Conservation (phyloP, 2,888 invertebrate species). For the Heliothis peltigera region DNA sequence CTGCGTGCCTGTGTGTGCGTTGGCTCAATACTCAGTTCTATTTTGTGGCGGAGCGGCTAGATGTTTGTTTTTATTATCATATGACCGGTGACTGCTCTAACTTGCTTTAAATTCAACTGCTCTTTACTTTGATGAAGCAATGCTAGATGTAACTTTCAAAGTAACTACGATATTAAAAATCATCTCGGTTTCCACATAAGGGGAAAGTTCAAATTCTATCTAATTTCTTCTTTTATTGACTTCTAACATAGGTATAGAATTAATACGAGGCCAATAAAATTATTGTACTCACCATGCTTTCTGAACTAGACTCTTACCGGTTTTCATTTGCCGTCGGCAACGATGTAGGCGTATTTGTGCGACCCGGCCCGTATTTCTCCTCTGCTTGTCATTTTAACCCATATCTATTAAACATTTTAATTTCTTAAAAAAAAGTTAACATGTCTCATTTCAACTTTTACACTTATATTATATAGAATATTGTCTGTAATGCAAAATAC, state of each 20-base stretch:
- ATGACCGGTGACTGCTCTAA: slow-evolving; percentile 82
- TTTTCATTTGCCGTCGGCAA: slow-evolving; percentile 64
- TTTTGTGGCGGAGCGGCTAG: slow-evolving; percentile 86
- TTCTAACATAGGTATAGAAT: not conserved
- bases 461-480: no score
- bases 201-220: slow-evolving; percentile 1
- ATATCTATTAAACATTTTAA: slow-evolving; percentile 16
- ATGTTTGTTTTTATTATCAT: slow-evolving; percentile 90
- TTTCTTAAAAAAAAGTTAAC: not conserved
- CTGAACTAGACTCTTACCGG: slow-evolving; percentile 13
- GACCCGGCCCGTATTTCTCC: slow-evolving; percentile 47
- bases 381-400: slow-evolving; percentile 18
- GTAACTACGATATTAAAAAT: slow-evolving; percentile 23
- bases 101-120: slow-evolving; percentile 66
- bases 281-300: slow-evolving; percentile 4
- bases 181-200: slow-evolving; percentile 19
- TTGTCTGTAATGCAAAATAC: no score
- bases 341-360: slow-evolving; percentile 70
- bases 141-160: slow-evolving; percentile 17
- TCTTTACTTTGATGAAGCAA: slow-evolving; percentile 29
- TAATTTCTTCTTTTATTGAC: slow-evolving; percentile 6
- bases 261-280: not conserved
- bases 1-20: slow-evolving; percentile 75
- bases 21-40: slow-evolving; percentile 89
- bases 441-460: no score